Evolutionary conservation across 2,797 vertebrate species (phyloP), one percentile per base, ranked within the genome.

Genomic region (Pempheris klunzingeri): DNA sequence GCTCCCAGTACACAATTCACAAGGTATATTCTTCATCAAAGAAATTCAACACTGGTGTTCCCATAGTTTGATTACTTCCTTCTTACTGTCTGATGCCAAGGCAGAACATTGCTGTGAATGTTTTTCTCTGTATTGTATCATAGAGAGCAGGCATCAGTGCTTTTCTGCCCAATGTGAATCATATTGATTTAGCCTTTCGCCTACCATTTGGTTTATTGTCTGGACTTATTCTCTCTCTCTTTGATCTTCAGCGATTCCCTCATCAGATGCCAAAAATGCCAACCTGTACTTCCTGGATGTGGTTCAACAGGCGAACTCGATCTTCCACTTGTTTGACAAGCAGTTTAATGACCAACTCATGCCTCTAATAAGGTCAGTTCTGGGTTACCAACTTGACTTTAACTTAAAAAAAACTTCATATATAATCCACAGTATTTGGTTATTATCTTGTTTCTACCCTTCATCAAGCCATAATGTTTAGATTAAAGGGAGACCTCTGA

Each of bases 341-440:
- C 98, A 99, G 81, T 99, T 99, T 93, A 99, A 98, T 86, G 98
- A 99, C 94, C 97, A 99, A 92, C 97, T 99, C 83, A 99, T 99
- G 98, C 98, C 98, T 87, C 93, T 99, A 73, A 98, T 99, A 93
- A 99, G 98, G 98, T 99, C 89, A 90, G 93, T 80, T 41, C 32
- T 47, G 20, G 44, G 24, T 63, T 26, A 54, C 82, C n/a, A n/a
- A n/a, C n/a, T n/a, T n/a, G n/a, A n/a, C n/a, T n/a, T n/a, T n/a
- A 67, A 4, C 30, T 32, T 32, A 6, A 32, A 32, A 32, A n/a
- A n/a, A n/a, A n/a, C n/a, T n/a, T 32, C 30, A 32, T 32, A 32
- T 32, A 32, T 8, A 20, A 9, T 47, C 12, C 46, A 43, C 9
- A 7, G 41, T 32, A 18, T 59, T 64, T 3, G 1, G 12, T n/a